phyloP scores from a whole-genome alignment of 1,140 invertebrate species.

The Amyelois transitella region DNA sequence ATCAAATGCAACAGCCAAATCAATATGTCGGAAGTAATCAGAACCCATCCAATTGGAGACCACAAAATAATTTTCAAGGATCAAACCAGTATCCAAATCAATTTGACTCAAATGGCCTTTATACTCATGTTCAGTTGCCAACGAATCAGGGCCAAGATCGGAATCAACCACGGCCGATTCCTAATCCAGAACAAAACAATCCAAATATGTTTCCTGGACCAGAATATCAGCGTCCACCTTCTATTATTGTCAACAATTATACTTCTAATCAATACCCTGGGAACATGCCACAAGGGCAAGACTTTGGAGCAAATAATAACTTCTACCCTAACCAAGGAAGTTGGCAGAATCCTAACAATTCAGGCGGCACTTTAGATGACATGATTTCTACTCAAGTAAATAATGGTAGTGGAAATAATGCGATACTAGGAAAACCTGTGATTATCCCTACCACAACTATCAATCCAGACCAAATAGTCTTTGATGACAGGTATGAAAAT shows the following conservation, averaged over 20 bases:
- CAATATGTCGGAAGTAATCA: neutral
- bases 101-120: neutral
- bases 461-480: constrained; percentile 5
- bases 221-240: neutral
- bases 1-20: neutral
- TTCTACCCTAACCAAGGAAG: neutral
- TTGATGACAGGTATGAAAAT: constrained; percentile 10
- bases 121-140: neutral
- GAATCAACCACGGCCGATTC: neutral
- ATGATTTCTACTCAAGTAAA: neutral
- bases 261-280: neutral
- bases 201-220: neutral
- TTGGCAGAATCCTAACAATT: neutral
- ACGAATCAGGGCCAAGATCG: neutral
- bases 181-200: neutral
- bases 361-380: neutral
- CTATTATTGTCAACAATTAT: neutral
- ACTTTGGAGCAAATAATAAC: too few relatives aligned
- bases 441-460: constrained; percentile 3
- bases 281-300: neutral
- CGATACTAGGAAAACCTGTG: constrained; percentile 13
- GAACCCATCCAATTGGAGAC: neutral
- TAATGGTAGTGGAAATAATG: constrained; percentile 4
- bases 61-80: neutral
- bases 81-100: neutral